Percentiles rank a stretch among this genome's conserved stretches.
phyloP scores from a whole-genome alignment of 37 sponge, comb jelly and placozoan genomes.

The Halisarca cf. caerulea region DNA sequence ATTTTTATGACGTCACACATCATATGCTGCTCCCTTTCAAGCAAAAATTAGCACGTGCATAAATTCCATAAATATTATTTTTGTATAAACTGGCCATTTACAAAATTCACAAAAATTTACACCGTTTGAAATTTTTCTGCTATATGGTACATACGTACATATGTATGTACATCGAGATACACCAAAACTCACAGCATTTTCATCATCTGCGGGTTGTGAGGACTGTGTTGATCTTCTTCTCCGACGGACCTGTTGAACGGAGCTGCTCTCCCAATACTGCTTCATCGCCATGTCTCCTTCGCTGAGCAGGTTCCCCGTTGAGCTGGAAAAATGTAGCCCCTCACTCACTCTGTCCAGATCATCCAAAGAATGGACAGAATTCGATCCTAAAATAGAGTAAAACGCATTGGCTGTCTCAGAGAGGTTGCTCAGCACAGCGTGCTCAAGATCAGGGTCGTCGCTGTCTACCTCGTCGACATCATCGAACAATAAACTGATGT shows the following conservation, averaged over 20 bases:
- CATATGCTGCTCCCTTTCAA: too few relatives aligned
- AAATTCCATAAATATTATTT: too few relatives aligned
- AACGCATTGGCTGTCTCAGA: constrained; percentile 13
- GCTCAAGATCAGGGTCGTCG: neutral
- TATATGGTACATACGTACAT: too few relatives aligned
- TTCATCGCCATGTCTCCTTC: constrained; percentile 6
- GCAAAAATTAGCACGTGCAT: too few relatives aligned
- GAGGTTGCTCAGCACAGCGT: constrained; percentile 8
- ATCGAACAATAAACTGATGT: constrained; percentile 4
- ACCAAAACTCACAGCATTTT: neutral
- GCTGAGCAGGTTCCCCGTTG: constrained; percentile 1
- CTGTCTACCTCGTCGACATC: neutral
- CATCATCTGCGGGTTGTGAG: neutral
- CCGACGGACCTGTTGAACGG: neutral
- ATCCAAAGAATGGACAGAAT: neutral
- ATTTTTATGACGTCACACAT: too few relatives aligned
- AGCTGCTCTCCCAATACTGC: neutral
- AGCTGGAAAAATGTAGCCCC: neutral
- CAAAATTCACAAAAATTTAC: too few relatives aligned
- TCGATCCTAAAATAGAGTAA: neutral
- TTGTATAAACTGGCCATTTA: too few relatives aligned
- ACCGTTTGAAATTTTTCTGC: too few relatives aligned
- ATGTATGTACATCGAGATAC: too few relatives aligned
- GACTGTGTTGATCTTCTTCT: neutral
- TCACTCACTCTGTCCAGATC: neutral